Percentiles rank a stretch among this genome's conserved stretches.
Conservation (phyloP, 2,113 vertebrate genomes). For the Perca flavescens region DNA sequence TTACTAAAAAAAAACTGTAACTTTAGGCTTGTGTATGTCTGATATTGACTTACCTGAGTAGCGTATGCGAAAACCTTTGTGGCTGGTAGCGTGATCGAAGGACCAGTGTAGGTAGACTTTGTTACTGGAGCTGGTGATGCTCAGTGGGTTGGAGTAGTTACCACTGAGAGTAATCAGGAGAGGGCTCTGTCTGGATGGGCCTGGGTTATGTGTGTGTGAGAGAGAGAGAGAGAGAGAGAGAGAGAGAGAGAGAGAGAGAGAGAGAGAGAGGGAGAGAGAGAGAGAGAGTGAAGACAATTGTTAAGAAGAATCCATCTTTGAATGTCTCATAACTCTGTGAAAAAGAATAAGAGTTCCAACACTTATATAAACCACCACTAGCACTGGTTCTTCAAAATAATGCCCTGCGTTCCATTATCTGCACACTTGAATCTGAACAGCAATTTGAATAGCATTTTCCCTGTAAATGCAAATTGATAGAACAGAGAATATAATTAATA, state of each 20-base stretch:
- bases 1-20: background rate
- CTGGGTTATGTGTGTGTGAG: constrained; percentile 67
- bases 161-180: constrained; percentile 95
- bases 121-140: constrained; percentile 92
- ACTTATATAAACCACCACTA: background rate
- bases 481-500: background rate
- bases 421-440: background rate
- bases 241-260: background rate
- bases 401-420: background rate
- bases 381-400: background rate
- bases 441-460: background rate
- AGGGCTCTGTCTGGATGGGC: constrained; percentile 93
- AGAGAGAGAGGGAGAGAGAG: background rate
- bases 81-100: constrained; percentile 94
- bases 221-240: background rate
- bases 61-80: constrained; percentile 96
- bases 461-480: background rate
- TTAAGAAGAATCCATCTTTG: background rate
- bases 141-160: constrained; percentile 94
- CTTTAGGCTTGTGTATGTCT: rapidly evolving
- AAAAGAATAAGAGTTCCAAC: background rate
- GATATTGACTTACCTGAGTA: constrained; percentile 90
- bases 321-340: constrained; percentile 4
- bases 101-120: constrained; percentile 97
- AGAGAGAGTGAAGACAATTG: background rate